Evolutionary conservation across 2,888 invertebrate species (phyloP).

Genomic region (Hyposoter dolosus): DNA sequence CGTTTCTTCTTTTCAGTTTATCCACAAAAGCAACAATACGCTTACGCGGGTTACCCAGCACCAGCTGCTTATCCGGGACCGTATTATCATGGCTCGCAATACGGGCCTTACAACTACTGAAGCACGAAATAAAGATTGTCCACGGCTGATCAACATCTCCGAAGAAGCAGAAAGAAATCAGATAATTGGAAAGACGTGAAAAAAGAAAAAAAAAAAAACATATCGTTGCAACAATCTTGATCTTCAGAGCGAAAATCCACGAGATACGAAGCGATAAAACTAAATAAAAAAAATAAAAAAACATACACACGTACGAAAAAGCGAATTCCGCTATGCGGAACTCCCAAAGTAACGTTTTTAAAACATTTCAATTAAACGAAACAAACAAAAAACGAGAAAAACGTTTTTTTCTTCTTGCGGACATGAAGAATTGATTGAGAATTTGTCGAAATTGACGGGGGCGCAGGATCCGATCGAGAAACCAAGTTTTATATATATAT

Average conservation of each 20-base stretch:
- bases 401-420: not conserved
- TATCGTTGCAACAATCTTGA: not conserved
- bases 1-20: constrained; percentile 89
- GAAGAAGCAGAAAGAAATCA: constrained; percentile 8
- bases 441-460: constrained; percentile 12
- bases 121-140: constrained; percentile 21
- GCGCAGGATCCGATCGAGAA: constrained; percentile 37
- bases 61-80: constrained; percentile 94
- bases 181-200: not conserved
- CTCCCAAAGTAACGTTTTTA: constrained; percentile 49
- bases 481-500: constrained; percentile 33
- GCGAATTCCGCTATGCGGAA: constrained; percentile 55
- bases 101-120: constrained; percentile 97
- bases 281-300: constrained; percentile 10
- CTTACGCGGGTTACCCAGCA: constrained; percentile 94
- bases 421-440: not conserved
- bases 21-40: constrained; percentile 97
- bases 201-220: not conserved
- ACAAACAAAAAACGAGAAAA: constrained; percentile 5
- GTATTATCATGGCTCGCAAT: constrained; percentile 95
- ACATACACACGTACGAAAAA: not conserved
- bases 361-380: constrained; percentile 47
- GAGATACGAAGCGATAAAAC: not conserved
- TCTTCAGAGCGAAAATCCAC: constrained; percentile 11
- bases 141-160: constrained; percentile 51